These are phyloP conservation scores for Pholis gunnellus DNA, from an alignment of 2,113 vertebrate genomes.

Conservation along the genomic window DNA sequence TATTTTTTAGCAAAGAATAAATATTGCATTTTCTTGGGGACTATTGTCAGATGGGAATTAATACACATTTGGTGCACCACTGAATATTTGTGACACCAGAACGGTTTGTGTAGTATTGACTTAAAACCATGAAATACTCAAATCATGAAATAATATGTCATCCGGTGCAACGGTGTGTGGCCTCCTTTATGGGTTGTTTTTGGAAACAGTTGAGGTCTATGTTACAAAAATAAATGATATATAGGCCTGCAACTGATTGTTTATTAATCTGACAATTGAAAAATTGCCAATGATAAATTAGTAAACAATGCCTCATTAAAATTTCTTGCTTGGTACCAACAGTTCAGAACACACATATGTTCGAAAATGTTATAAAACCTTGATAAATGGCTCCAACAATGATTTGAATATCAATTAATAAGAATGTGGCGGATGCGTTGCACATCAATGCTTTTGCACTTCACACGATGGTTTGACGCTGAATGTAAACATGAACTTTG, in stretches of 20 bases:
- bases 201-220: no score
- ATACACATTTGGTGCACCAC: not conserved
- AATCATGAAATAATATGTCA: not conserved
- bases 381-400: not conserved
- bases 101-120: not conserved
- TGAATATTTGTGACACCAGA: not conserved
- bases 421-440: not conserved
- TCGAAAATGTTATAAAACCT: not conserved
- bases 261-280: not conserved
- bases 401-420: not conserved
- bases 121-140: not conserved
- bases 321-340: not conserved
- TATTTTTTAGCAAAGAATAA: not conserved
- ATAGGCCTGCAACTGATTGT: not conserved
- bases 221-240: not conserved
- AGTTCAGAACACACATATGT: not conserved
- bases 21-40: not conserved
- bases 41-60: not conserved
- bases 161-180: not conserved
- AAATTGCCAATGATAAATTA: not conserved
- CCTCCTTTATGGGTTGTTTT: not conserved
- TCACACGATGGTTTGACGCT: not conserved
- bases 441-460: not conserved
- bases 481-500: not conserved
- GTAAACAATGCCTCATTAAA: not conserved